A percentile compares a stretch with the other conserved stretches of the same genome.
These are phyloP conservation scores for Hermaeophaga mercurialis DNA, from an alignment of 2,888 invertebrate genomes.

Conservation along the genomic window DNA sequence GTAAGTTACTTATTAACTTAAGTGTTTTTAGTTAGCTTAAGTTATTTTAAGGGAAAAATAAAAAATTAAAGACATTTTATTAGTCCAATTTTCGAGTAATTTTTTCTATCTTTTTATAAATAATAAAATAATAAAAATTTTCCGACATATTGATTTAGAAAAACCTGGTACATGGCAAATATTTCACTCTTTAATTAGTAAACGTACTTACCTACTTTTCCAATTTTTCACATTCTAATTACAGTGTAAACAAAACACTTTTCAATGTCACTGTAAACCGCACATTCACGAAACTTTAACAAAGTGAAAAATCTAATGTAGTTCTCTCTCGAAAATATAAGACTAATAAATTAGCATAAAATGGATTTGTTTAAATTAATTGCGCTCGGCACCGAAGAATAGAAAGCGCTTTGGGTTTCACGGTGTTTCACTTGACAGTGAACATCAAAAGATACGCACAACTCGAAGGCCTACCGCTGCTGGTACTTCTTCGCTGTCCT, in stretches of 20 bases:
- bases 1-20: too few relatives aligned
- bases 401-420: constrained; percentile 28
- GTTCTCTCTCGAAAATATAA: background rate
- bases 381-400: constrained; percentile 2
- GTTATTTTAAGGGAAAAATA: too few relatives aligned
- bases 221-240: constrained; percentile 1
- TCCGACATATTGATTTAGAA: too few relatives aligned
- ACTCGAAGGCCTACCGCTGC: constrained; percentile 28
- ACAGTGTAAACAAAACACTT: background rate
- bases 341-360: background rate
- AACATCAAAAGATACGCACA: constrained; percentile 26
- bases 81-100: too few relatives aligned
- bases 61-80: too few relatives aligned
- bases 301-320: constrained; percentile 1
- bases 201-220: background rate
- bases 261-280: constrained; percentile 6
- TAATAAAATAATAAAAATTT: too few relatives aligned
- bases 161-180: too few relatives aligned
- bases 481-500: constrained; percentile 8
- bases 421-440: constrained; percentile 24
- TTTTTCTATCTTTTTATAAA: too few relatives aligned
- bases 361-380: constrained; percentile 4
- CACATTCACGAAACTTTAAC: background rate
- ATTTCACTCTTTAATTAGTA: too few relatives aligned
- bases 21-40: too few relatives aligned